These are phyloP conservation scores for Fissipunctia ypsillon DNA, from an alignment of 2,888 invertebrate genomes.

Conservation along the genomic window DNA sequence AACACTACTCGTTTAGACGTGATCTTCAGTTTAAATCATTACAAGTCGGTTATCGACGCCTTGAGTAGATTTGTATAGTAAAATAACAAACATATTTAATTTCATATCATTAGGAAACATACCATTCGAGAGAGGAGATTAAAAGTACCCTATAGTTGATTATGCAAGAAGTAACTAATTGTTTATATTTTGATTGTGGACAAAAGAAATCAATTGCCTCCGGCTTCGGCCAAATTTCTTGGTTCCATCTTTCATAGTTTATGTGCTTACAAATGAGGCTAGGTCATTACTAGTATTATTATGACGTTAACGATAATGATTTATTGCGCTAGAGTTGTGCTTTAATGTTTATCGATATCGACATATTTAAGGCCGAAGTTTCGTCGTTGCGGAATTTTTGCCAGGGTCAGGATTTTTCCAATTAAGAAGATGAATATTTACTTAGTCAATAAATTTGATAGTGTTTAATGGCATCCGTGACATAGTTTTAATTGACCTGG, in stretches of 20 bases:
- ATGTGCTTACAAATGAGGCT: conserved; percentile 77
- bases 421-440: background rate
- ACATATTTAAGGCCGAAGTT: conserved; percentile 17
- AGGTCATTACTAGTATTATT: conserved; percentile 81
- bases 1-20: too few species aligned
- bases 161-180: conserved; percentile 5
- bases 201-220: background rate
- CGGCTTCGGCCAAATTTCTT: conserved; percentile 29
- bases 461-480: conserved; percentile 18
- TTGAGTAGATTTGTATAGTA: too few species aligned
- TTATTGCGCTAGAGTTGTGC: conserved; percentile 72
- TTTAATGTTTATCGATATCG: conserved; percentile 49
- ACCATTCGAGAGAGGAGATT: conserved; percentile 17
- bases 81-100: background rate
- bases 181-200: background rate
- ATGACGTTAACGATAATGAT: conserved; percentile 76
- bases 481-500: conserved; percentile 27
- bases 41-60: too few species aligned
- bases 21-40: too few species aligned
- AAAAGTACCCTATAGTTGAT: background rate
- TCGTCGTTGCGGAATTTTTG: background rate
- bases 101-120: conserved; percentile 1
- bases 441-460: conserved; percentile 1
- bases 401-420: conserved; percentile 4
- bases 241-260: conserved; percentile 63